Evolutionary conservation across 2,797 vertebrate species (phyloP).

Genomic region (Halcyon smyrnensis): DNA sequence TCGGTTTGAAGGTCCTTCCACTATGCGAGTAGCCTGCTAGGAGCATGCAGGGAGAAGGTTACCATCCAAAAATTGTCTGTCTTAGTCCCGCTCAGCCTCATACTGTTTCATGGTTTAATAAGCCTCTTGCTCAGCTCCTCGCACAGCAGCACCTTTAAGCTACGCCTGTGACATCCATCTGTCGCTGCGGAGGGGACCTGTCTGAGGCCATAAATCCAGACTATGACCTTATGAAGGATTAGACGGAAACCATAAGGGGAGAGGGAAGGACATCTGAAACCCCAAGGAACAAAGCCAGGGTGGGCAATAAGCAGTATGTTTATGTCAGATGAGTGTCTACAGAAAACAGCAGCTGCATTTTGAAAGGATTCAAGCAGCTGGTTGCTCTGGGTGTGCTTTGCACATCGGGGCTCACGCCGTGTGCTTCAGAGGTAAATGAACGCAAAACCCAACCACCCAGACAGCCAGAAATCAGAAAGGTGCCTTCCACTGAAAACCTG

Average conservation of each 20-base stretch:
- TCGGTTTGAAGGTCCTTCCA: not conserved
- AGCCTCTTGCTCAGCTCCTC: not conserved
- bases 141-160: not conserved
- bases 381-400: not conserved
- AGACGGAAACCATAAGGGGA: not conserved
- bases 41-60: not conserved
- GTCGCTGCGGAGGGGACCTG: not conserved
- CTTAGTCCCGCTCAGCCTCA: not conserved
- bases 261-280: not conserved
- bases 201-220: not conserved
- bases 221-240: not conserved
- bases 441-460: not conserved
- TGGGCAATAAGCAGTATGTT: not conserved
- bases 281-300: not conserved
- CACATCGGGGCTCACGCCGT: not conserved
- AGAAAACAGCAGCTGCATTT: not conserved
- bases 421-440: not conserved
- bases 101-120: not conserved
- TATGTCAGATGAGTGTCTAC: not conserved
- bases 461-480: not conserved
- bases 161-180: not conserved
- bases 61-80: not conserved
- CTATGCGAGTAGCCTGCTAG: not conserved
- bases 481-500: not conserved
- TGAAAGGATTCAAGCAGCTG: not conserved